Base-by-base conservation (phyloP, 2,113 vertebrate species). In the Onychostoma macrolepis region DNA sequence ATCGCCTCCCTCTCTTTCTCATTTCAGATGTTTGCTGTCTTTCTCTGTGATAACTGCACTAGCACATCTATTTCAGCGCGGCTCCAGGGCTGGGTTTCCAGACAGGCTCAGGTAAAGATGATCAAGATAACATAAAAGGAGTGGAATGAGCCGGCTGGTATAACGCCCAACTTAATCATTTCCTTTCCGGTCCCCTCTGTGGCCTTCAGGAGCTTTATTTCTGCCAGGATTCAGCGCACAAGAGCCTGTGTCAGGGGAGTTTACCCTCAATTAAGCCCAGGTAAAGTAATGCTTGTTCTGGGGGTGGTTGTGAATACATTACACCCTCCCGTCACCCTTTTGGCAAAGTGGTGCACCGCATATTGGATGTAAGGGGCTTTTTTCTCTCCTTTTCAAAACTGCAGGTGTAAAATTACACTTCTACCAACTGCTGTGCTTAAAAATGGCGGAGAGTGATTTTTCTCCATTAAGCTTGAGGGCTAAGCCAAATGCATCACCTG, bases 211-310 rank as follows among this genome's bases (percentile, higher is more conserved):
- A 4, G 6, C 71, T 76, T 63, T 91, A 91, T 90, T 89, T 90
- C 90, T 85, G 92, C 93, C 91, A 93, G 92, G 94, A 93, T 93
- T 93, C 91, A 90, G 90, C 61, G 89, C 90, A 50, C 7, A 58
- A 63, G 92, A 94, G 93, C 92, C 91, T 87, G 92, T 92, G 93
- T 93, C 93, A 85, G 88, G 93, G 92, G 93, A 94, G 92, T 93
- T 94, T 94, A 93, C 92, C 93, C 93, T 95, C 94, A 96, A 94
- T 96, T 96, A 96, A 94, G 92, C 93, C 93, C 91, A 94, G 93
- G 94, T 94, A 94, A 93, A 95, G 93, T 89, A 92, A 92, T 92
- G 93, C 90, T 90, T 91, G 82, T 91, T 89, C 92, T 67, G 85
- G 90, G 92, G 80, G 30, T 90, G 84, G 36, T 85, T 89, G 82